Conservation (phyloP, 1,140 invertebrate genomes). For the Odontomachus brunneus region DNA sequence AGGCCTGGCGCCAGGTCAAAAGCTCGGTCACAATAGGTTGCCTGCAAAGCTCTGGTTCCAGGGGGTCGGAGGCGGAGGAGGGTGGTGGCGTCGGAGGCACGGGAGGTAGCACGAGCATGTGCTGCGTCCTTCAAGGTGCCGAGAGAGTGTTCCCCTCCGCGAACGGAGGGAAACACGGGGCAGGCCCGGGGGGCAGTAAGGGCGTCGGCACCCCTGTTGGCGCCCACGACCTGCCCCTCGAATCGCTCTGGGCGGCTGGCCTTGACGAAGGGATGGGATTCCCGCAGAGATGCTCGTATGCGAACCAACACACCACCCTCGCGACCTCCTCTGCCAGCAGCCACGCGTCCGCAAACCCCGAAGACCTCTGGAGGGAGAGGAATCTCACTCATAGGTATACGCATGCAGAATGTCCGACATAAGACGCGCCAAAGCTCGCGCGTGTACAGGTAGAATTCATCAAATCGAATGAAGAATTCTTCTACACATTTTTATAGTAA, state of each 20-base stretch:
- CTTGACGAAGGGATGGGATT: conserved; percentile 82
- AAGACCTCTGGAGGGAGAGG: conserved; percentile 78
- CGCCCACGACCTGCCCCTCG: conserved; percentile 78
- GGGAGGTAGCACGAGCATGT: conserved; percentile 77
- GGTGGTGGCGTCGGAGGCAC: conserved; percentile 68
- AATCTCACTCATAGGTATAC: conserved; percentile 76
- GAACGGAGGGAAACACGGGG: conserved; percentile 73
- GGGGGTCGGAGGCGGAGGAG: conserved; percentile 77
- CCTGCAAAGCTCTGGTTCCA: conserved; percentile 80
- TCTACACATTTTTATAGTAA: no score
- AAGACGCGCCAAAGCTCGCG: no score
- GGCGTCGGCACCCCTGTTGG: conserved; percentile 63
- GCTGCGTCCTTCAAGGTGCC: conserved; percentile 81
- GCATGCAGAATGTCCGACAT: no score
- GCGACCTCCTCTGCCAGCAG: conserved; percentile 37
- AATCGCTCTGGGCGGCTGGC: conserved; percentile 82
- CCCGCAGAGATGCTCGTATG: conserved; percentile 79
- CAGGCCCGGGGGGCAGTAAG: conserved; percentile 50
- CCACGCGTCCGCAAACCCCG: conserved; percentile 65
- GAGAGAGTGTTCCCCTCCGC: conserved; percentile 80
- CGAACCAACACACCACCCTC: conserved; percentile 74
- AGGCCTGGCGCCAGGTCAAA: conserved; percentile 73
- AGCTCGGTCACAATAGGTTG: conserved; percentile 82
- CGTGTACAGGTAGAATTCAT: no score
- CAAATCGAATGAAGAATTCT: no score